A percentile compares a stretch with the other conserved stretches of the same genome.
Evolutionary conservation across 2,888 invertebrate species (phyloP).

Genomic region (Caenorhabditis parvicauda): DNA sequence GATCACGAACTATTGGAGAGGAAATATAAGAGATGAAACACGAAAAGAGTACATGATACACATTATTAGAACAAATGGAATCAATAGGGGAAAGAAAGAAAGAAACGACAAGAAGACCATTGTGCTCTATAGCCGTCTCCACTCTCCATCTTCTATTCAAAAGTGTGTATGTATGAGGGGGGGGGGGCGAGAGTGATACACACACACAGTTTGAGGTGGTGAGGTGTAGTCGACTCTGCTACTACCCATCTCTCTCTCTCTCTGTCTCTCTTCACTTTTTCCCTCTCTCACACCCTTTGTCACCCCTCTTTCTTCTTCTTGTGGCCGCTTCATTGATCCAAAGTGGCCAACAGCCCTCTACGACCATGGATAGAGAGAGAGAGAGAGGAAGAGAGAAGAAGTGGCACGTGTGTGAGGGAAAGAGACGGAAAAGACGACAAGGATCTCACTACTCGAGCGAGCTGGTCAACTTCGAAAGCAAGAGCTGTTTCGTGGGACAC

Average conservation of each 20-base stretch:
- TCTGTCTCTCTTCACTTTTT: background rate
- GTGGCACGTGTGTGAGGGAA: background rate
- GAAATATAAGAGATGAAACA: too few relatives aligned
- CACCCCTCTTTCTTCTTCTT: background rate
- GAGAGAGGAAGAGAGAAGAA: slow-evolving; percentile 2
- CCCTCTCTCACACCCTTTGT: background rate
- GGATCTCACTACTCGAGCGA: too few relatives aligned
- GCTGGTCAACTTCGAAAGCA: too few relatives aligned
- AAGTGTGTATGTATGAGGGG: slow-evolving; percentile 12
- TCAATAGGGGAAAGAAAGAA: too few relatives aligned
- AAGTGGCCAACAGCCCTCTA: background rate
- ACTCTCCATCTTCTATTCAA: too few relatives aligned
- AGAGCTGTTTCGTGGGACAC: too few relatives aligned
- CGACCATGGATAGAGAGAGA: slow-evolving; percentile 1
- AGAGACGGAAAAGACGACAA: background rate
- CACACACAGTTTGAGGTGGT: background rate
- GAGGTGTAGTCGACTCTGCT: background rate
- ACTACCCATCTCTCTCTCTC: background rate
- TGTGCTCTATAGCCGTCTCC: too few relatives aligned
- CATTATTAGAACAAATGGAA: too few relatives aligned
- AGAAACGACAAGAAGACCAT: too few relatives aligned
- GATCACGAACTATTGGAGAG: too few relatives aligned
- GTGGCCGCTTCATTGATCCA: background rate
- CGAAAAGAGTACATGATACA: too few relatives aligned
- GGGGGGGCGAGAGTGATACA: slow-evolving; percentile 9